Percentiles rank a stretch among this genome's conserved stretches.
phyloP scores from a whole-genome alignment of 53 echinoderm and acorn worm genomes.

The Glandiceps talaboti region DNA sequence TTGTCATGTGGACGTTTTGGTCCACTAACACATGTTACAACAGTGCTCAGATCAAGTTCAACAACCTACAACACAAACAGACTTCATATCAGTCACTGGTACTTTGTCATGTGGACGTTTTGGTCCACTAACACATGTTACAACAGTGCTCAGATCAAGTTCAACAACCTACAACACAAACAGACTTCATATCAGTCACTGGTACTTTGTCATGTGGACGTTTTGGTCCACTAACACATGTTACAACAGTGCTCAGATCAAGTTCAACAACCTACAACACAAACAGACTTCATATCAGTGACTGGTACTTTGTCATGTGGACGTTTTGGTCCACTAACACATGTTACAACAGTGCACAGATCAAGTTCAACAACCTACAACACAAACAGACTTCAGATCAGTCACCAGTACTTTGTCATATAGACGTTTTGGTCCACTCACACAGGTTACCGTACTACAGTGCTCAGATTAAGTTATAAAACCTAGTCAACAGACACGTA shows the following conservation, averaged over 20 bases:
- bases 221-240: conserved; percentile 95
- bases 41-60: conserved; percentile 73
- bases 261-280: conserved; percentile 67
- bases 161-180: conserved; percentile 71
- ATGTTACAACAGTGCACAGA: conserved; percentile 63
- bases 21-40: conserved; percentile 78
- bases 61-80: conserved; percentile 61
- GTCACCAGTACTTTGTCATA: conserved; percentile 78
- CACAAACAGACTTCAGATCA: conserved; percentile 70
- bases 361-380: conserved; percentile 72
- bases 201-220: conserved; percentile 90
- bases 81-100: conserved; percentile 61
- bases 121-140: conserved; percentile 83
- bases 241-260: conserved; percentile 59
- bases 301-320: conserved; percentile 94
- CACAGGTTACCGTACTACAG: conserved; percentile 64
- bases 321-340: conserved; percentile 90
- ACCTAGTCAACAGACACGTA: conserved; percentile 67
- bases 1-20: conserved; percentile 98
- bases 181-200: conserved; percentile 63
- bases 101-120: conserved; percentile 97
- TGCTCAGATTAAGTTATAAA: conserved; percentile 60
- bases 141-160: conserved; percentile 68
- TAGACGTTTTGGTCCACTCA: conserved; percentile 93
- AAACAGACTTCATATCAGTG: conserved; percentile 63